These are phyloP conservation scores for Siniperca obscura DNA, from an alignment of 2,797 vertebrate genomes.

Conservation along the genomic window DNA sequence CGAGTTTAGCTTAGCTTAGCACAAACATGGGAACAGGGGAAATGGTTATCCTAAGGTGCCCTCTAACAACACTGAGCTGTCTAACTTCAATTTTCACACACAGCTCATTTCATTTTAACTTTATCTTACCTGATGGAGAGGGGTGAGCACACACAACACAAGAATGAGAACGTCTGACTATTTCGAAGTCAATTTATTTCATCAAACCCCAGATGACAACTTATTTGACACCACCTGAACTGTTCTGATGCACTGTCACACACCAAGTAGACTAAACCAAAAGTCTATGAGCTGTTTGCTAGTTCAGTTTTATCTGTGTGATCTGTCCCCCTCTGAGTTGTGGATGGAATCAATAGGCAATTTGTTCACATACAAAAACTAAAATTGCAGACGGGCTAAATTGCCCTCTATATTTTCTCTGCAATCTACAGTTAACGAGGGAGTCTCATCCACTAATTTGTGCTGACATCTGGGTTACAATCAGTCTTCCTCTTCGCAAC, in stretches of 20 bases:
- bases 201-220: neutral
- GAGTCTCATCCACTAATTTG: constrained; percentile 32
- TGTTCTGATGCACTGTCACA: neutral
- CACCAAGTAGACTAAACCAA: neutral
- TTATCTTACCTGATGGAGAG: neutral
- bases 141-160: neutral
- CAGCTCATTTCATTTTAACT: neutral
- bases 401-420: constrained; percentile 28
- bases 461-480: constrained; percentile 20
- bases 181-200: constrained; percentile 20
- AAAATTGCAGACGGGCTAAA: constrained; percentile 27
- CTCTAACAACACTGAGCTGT: neutral
- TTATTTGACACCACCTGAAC: constrained; percentile 4
- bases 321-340: constrained; percentile 19
- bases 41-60: no score
- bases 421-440: constrained; percentile 31
- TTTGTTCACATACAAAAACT: constrained; percentile 50
- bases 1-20: neutral
- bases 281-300: neutral
- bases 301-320: constrained; percentile 14
- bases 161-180: neutral
- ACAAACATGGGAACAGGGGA: neutral
- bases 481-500: neutral
- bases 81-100: neutral
- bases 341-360: constrained; percentile 59